Percentiles rank a stretch among this genome's conserved stretches.
phyloP scores from a whole-genome alignment of 2,113 vertebrate genomes.

The Mormoops blainvillei region DNA sequence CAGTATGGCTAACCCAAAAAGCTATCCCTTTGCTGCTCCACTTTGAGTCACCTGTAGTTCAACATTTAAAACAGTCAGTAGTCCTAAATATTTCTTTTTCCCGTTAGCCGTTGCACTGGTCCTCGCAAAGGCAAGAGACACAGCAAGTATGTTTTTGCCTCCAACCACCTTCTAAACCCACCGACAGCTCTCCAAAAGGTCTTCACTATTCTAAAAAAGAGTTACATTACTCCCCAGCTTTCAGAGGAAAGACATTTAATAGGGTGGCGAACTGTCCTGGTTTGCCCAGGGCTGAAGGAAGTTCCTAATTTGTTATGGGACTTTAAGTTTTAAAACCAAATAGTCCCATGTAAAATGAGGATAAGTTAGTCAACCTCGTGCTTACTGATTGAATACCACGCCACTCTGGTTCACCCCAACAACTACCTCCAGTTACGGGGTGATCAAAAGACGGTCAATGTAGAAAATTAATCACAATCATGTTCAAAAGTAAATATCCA shows the following conservation, averaged over 20 bases:
- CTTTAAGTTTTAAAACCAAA: background rate
- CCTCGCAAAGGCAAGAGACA: background rate
- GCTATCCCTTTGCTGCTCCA: background rate
- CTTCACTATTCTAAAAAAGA: background rate
- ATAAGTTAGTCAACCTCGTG: background rate
- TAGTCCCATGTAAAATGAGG: background rate
- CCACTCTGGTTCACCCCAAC: background rate
- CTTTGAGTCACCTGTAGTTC: background rate
- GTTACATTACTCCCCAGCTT: background rate
- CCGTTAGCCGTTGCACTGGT: background rate
- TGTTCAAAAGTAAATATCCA: background rate
- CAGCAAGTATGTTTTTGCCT: background rate
- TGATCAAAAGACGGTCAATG: background rate
- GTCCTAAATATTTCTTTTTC: background rate
- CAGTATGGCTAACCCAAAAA: background rate
- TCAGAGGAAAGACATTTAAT: background rate
- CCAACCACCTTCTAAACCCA: background rate
- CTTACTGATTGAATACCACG: background rate
- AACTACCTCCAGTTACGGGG: background rate
- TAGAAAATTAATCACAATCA: background rate
- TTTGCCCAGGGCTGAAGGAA: background rate
- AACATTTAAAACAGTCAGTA: background rate
- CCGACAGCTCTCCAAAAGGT: background rate
- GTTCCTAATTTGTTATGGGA: background rate
- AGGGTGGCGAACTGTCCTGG: background rate